A percentile compares a stretch with the other conserved stretches of the same genome.
Conservation (phyloP, 1,140 invertebrate genomes). For the Lucilia cuprina region DNA sequence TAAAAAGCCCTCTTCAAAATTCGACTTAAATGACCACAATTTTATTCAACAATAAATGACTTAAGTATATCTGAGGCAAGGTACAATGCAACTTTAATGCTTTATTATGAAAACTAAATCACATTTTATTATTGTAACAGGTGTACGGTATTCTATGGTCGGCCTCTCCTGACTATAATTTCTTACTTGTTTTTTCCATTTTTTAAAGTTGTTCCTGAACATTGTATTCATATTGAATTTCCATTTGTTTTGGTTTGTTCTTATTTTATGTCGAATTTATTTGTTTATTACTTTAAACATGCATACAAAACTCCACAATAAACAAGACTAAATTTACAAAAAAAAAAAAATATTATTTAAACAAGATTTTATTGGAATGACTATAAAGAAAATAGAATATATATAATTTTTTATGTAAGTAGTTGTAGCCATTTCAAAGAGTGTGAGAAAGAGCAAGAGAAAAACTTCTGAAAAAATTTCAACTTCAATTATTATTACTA, state of each 20-base stretch:
- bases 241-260: neutral
- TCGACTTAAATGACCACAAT: too few relatives aligned
- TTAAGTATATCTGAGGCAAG: too few relatives aligned
- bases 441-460: neutral
- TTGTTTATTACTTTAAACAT: slow-evolving; percentile 29
- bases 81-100: too few relatives aligned
- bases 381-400: neutral
- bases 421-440: too few relatives aligned
- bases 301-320: neutral
- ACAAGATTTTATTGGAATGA: neutral
- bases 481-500: slow-evolving; percentile 4
- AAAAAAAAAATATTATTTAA: neutral
- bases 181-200: too few relatives aligned
- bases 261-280: slow-evolving; percentile 8
- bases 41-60: too few relatives aligned
- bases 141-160: too few relatives aligned
- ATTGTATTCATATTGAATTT: neutral
- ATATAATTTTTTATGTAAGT: neutral
- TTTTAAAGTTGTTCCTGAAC: neutral
- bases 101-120: too few relatives aligned
- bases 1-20: too few relatives aligned
- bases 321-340: neutral
- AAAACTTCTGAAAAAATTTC: too few relatives aligned
- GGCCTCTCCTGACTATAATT: too few relatives aligned
- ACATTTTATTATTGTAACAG: too few relatives aligned